These are phyloP conservation scores for Petromus typicus DNA, from an alignment of 2,113 vertebrate species.

Conservation along the genomic window DNA sequence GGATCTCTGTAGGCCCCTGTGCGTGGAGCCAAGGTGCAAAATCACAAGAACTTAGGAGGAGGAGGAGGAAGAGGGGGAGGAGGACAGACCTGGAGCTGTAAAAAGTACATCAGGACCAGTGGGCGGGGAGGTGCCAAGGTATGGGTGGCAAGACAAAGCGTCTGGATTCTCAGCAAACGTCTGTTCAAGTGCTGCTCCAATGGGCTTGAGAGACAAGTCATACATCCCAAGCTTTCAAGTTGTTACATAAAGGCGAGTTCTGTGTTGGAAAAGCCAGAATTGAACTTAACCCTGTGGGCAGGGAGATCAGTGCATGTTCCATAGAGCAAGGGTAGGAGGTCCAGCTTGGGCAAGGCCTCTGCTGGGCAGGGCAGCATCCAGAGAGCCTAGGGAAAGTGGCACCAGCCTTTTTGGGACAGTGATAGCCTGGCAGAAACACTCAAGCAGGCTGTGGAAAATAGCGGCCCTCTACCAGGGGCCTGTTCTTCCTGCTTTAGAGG, in stretches of 20 bases:
- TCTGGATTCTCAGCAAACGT: neutral
- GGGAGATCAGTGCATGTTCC: neutral
- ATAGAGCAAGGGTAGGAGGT: rapidly evolving
- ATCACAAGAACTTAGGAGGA: neutral
- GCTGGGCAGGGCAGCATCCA: neutral
- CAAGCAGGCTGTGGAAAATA: neutral
- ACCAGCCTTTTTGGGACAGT: neutral
- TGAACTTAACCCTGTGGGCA: neutral
- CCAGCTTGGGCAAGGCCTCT: neutral
- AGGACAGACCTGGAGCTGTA: neutral
- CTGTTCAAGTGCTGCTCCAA: neutral
- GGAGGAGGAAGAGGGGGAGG: neutral
- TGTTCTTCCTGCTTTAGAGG: neutral
- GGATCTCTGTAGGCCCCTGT: neutral
- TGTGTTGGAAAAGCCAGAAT: neutral
- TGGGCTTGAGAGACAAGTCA: neutral
- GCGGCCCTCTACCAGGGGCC: rapidly evolving
- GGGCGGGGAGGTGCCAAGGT: neutral
- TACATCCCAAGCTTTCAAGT: neutral
- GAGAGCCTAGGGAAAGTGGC: neutral
- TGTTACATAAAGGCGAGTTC: slow-evolving; percentile 2
- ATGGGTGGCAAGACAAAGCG: rapidly evolving
- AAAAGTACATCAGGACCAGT: neutral
- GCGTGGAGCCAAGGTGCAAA: slow-evolving; percentile 19
- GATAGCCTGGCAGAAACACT: neutral